These are phyloP conservation scores for Miniopterus natalensis DNA, from an alignment of 2,113 vertebrate species.

Conservation along the genomic window DNA sequence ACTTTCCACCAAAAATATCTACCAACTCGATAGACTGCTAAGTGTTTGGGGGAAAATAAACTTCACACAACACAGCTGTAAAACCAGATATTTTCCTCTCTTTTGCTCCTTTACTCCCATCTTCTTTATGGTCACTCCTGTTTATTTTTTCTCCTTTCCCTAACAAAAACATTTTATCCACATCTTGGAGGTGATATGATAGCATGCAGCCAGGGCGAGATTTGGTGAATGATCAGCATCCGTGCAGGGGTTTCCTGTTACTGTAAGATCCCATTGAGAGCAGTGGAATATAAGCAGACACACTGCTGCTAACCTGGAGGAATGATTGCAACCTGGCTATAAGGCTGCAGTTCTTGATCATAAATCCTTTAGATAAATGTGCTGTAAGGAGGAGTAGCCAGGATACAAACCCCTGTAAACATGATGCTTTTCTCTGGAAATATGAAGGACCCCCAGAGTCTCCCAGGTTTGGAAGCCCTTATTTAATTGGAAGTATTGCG, in stretches of 20 bases:
- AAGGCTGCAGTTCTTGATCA: not conserved
- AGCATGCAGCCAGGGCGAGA: constrained; percentile 57
- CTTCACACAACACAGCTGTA: not conserved
- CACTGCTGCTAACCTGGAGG: not conserved
- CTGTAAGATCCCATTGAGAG: constrained; percentile 60
- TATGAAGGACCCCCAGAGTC: not conserved
- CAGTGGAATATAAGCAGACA: constrained; percentile 50
- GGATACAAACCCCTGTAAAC: not conserved
- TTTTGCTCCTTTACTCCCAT: not conserved
- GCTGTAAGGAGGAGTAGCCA: not conserved
- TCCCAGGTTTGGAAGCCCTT: not conserved
- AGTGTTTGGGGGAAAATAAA: constrained; percentile 59
- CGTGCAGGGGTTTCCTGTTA: constrained; percentile 47
- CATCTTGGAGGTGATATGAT: constrained; percentile 66
- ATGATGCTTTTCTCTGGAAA: constrained; percentile 14
- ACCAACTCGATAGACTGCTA: constrained; percentile 51
- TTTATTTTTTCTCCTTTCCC: constrained; percentile 17
- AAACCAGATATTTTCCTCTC: not conserved
- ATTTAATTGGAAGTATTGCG: not conserved
- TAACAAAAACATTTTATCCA: constrained; percentile 73
- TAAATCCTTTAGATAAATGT: constrained; percentile 58
- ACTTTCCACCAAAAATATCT: constrained; percentile 66
- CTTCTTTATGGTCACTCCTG: not conserved
- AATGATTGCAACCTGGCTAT: constrained; percentile 37
- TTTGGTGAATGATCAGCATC: constrained; percentile 57